These are phyloP conservation scores for Eretmochelys imbricata DNA, from an alignment of 2,113 vertebrate genomes.

Conservation along the genomic window DNA sequence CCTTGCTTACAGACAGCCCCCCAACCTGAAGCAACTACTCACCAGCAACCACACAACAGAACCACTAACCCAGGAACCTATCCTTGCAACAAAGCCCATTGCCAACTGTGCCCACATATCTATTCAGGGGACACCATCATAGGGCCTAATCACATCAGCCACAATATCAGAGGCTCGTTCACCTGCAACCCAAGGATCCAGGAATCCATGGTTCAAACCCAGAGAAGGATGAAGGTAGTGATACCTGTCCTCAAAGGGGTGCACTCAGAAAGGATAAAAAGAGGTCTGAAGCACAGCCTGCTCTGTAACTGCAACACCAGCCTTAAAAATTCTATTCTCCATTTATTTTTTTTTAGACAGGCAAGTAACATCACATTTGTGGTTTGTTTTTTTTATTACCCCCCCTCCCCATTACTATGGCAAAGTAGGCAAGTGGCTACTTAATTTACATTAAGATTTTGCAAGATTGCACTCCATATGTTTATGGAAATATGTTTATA, in stretches of 20 bases:
- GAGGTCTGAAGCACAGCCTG: background rate
- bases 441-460: background rate
- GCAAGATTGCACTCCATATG: too few relatives aligned
- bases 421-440: background rate
- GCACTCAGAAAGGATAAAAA: background rate
- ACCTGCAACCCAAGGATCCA: background rate
- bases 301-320: constrained; percentile 52
- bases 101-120: too few relatives aligned
- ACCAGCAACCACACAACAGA: too few relatives aligned
- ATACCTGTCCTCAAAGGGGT: background rate
- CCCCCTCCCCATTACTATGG: background rate
- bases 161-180: too few relatives aligned
- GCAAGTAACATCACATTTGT: too few relatives aligned
- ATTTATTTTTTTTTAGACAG: background rate
- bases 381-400: background rate
- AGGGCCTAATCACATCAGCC: too few relatives aligned
- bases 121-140: too few relatives aligned
- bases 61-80: too few relatives aligned
- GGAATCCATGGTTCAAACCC: background rate
- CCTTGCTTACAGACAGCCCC: too few relatives aligned
- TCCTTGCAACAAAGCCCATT: too few relatives aligned
- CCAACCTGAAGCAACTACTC: too few relatives aligned
- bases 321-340: background rate
- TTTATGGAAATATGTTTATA: too few relatives aligned
- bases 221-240: background rate